Evolutionary conservation across 2,888 invertebrate species (phyloP).

Genomic region (Cloeon dipterum): DNA sequence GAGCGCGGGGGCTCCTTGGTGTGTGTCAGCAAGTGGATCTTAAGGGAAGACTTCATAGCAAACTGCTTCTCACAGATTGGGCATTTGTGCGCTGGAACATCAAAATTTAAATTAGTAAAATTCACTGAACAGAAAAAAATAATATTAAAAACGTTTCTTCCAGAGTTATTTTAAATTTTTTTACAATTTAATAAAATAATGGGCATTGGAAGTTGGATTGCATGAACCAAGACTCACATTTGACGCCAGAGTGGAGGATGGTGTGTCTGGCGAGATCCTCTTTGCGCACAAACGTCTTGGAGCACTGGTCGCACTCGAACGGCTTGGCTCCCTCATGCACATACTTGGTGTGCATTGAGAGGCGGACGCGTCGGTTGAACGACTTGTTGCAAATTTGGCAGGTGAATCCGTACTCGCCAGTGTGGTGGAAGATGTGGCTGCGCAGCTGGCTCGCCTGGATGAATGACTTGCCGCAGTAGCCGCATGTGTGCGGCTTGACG

Average conservation of each 20-base stretch:
- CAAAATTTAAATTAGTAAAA: background rate
- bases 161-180: too few relatives aligned
- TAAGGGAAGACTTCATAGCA: slow-evolving; percentile 39
- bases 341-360: slow-evolving; percentile 31
- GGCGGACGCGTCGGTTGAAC: slow-evolving; percentile 25
- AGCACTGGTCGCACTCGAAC: slow-evolving; percentile 28
- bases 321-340: slow-evolving; percentile 37
- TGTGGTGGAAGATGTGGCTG: slow-evolving; percentile 55
- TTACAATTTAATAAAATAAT: background rate
- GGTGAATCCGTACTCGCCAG: slow-evolving; percentile 36
- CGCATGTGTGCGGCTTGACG: slow-evolving; percentile 28
- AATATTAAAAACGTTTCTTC: background rate
- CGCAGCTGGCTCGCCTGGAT: slow-evolving; percentile 62
- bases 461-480: slow-evolving; percentile 51
- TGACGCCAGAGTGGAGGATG: slow-evolving; percentile 31
- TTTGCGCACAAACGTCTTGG: slow-evolving; percentile 32
- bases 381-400: slow-evolving; percentile 33
- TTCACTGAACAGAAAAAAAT: background rate
- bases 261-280: slow-evolving; percentile 34
- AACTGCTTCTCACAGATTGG: slow-evolving; percentile 38
- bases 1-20: slow-evolving; percentile 46
- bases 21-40: slow-evolving; percentile 46
- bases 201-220: background rate
- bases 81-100: slow-evolving; percentile 15
- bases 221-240: slow-evolving; percentile 22